Conservation (phyloP, 2,888 invertebrate genomes). For the Ormyrus thymus region DNA sequence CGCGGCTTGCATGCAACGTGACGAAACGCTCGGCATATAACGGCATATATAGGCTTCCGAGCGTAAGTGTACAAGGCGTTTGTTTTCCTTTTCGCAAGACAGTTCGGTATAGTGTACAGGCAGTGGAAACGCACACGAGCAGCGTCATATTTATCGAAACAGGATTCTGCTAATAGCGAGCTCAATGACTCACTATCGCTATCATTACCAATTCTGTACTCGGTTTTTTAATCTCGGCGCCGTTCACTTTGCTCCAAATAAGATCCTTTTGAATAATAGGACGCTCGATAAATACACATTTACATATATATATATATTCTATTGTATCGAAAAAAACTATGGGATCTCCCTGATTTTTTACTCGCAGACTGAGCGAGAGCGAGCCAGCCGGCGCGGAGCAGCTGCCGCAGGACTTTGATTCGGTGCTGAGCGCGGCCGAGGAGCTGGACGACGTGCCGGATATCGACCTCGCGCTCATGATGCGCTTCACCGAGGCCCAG, state of each 20-base stretch:
- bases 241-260: constrained; percentile 53
- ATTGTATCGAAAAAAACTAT: too few relatives aligned
- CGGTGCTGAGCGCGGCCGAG: constrained; percentile 58
- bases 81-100: constrained; percentile 43
- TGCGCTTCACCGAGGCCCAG: constrained; percentile 59
- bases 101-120: neutral
- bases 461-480: constrained; percentile 62
- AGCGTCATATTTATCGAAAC: constrained; percentile 37
- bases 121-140: neutral
- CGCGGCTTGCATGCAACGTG: neutral
- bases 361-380: constrained; percentile 57
- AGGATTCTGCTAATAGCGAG: constrained; percentile 45
- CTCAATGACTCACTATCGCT: constrained; percentile 42
- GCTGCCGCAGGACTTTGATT: constrained; percentile 58
- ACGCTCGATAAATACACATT: constrained; percentile 12
- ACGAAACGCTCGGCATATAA: too few relatives aligned
- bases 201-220: constrained; percentile 49
- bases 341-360: neutral
- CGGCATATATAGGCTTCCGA: too few relatives aligned
- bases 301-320: too few relatives aligned
- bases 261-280: constrained; percentile 41
- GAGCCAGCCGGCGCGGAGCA: constrained; percentile 51
- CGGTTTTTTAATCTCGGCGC: constrained; percentile 18
- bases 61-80: neutral
- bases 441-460: constrained; percentile 62